These are phyloP conservation scores for Lepidurus packardi DNA, from an alignment of 1,140 invertebrate species.

Conservation along the genomic window DNA sequence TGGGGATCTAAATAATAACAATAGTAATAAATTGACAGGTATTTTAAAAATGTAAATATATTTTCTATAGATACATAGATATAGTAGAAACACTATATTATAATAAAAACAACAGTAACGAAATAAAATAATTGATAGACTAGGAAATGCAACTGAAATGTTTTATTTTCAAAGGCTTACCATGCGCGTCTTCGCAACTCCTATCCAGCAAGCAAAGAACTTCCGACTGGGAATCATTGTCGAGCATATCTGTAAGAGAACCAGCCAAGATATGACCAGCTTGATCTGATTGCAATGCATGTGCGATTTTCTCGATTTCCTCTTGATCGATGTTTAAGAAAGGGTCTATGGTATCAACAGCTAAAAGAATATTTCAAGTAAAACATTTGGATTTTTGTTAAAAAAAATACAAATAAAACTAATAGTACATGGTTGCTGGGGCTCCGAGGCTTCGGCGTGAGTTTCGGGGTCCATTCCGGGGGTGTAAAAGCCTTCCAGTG, in stretches of 20 bases:
- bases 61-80: neutral
- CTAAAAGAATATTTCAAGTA: conserved; percentile 45
- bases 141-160: conserved; percentile 18
- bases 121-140: neutral
- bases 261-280: conserved; percentile 55
- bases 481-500: conserved; percentile 37
- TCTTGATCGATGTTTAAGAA: conserved; percentile 55
- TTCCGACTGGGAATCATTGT: conserved; percentile 34
- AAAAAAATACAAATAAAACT: too few relatives aligned
- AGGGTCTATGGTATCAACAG: conserved; percentile 50
- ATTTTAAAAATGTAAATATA: neutral
- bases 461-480: conserved; percentile 31
- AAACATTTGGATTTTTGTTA: neutral
- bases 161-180: conserved; percentile 9
- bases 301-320: conserved; percentile 53
- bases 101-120: neutral
- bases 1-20: neutral
- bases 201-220: neutral
- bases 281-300: conserved; percentile 54
- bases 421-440: conserved; percentile 10
- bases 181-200: neutral
- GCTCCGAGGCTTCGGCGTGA: neutral
- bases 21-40: too few relatives aligned
- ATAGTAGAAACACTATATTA: neutral
- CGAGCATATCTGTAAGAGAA: conserved; percentile 52